Conservation (phyloP, 2,113 vertebrate species). For the Astatoreochromis straeleni region DNA sequence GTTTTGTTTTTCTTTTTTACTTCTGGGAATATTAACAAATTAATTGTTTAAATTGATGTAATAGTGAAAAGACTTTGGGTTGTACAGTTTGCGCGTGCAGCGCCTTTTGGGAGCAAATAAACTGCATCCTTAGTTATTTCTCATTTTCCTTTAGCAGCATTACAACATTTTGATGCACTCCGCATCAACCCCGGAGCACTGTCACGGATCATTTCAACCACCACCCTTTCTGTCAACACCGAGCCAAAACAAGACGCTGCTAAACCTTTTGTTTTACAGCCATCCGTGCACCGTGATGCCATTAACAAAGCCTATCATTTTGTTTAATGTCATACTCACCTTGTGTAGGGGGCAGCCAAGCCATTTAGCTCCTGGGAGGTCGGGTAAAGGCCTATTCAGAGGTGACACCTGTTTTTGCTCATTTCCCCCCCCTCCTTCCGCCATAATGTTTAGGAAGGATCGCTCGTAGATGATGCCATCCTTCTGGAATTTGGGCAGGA, state of each 20-base stretch:
- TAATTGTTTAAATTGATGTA: background rate
- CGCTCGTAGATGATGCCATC: background rate
- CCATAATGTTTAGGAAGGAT: background rate
- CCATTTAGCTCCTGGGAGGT: conserved; percentile 1
- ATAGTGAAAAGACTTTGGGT: background rate
- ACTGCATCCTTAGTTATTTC: background rate
- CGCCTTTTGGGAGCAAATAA: background rate
- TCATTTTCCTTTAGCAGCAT: background rate
- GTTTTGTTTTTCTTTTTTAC: background rate
- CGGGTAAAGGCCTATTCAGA: background rate
- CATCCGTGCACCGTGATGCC: background rate
- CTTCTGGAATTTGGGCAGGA: conserved; percentile 35
- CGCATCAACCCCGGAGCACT: background rate
- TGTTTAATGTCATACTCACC: conserved; percentile 24
- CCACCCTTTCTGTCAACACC: background rate
- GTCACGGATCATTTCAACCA: conserved; percentile 19
- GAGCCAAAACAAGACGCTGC: conserved; percentile 15
- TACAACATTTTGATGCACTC: conserved; percentile 3
- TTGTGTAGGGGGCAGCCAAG: background rate
- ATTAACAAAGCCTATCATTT: conserved; percentile 16
- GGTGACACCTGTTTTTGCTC: conserved; percentile 45
- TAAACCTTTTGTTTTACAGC: conserved; percentile 36
- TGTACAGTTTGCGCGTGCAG: background rate
- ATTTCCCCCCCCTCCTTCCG: background rate
- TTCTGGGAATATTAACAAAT: background rate